Evolutionary conservation across 2,113 vertebrate species (phyloP).

Genomic region (Apteryx owenii): DNA sequence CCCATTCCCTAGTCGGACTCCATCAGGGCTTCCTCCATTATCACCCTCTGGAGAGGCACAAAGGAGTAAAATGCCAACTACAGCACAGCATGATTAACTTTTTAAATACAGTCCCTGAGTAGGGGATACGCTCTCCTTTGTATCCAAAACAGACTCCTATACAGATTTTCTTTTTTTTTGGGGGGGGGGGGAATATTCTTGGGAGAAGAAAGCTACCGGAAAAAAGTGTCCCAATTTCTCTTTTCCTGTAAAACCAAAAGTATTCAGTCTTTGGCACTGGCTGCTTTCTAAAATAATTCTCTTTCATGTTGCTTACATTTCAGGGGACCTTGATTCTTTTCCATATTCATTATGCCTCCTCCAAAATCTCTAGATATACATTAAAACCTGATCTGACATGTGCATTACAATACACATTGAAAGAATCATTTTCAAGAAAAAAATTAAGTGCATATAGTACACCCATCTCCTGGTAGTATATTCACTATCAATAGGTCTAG

Average conservation of each 20-base stretch:
- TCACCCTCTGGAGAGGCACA: neutral
- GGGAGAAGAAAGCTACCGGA: neutral
- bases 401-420: neutral
- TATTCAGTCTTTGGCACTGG: fast-evolving
- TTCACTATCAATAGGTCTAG: neutral
- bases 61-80: neutral
- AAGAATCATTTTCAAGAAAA: neutral
- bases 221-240: neutral
- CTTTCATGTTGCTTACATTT: neutral
- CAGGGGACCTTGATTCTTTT: neutral
- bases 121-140: neutral
- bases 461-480: neutral
- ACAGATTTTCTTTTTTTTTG: neutral
- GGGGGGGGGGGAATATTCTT: too few species aligned
- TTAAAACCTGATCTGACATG: neutral
- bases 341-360: neutral
- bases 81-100: neutral
- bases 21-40: neutral
- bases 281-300: neutral
- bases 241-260: neutral
- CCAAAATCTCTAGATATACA: fast-evolving
- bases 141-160: neutral
- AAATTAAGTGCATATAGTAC: neutral
- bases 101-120: neutral
- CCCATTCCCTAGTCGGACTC: neutral